Base-by-base conservation (phyloP, 2,797 vertebrate genomes). In the Coreius guichenoti region DNA sequence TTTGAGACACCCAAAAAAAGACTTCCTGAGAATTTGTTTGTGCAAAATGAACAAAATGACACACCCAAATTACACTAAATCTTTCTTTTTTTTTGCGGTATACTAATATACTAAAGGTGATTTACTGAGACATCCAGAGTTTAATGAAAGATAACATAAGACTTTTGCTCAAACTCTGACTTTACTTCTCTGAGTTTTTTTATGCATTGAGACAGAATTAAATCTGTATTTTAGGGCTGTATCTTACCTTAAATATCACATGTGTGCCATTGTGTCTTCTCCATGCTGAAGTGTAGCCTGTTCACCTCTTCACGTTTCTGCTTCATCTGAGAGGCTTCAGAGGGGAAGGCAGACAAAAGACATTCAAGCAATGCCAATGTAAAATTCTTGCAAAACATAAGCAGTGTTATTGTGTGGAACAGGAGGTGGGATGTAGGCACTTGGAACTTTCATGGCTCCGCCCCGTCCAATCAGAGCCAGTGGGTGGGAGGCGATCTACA, bases 381-480 rank as follows among this genome's bases (percentile, higher is more conserved):
- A 89, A 91, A 91, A 91, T 91, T 91, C 87, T 92, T 92, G 92
- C 92, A 94, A 93, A 94, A 94, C 93, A 94, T 90, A 94, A 92
- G 92, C 92, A 89, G 89, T 89, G 75, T 89, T 90, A 86, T 89
- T 91, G 90, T 89, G 87, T 79, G 77, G 88, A 73, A 89, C 86
- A 58, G 84, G 91, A 93, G 93, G 92, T 91, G 91, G 88, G 91
- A 88, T 89, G 81, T 80, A 56, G 88, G 84, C 87, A 88, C 89
- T 90, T 90, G 84, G 83, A 33, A 43, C 87, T 89, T 88, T 87
- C 84, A 21, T 77, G 61, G 39, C 68, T 54, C 83, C 83, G 84
- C 89, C 54, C 86, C 77, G 72, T 87, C 90, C 91, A 89, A 86
- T 77, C 14, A 90, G 88, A 90, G 88, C 74, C 83, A 85, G 88